A percentile compares a stretch with the other conserved stretches of the same genome.
phyloP scores from a whole-genome alignment of 2,797 vertebrate species.

The Centroberyx gerrardi region DNA sequence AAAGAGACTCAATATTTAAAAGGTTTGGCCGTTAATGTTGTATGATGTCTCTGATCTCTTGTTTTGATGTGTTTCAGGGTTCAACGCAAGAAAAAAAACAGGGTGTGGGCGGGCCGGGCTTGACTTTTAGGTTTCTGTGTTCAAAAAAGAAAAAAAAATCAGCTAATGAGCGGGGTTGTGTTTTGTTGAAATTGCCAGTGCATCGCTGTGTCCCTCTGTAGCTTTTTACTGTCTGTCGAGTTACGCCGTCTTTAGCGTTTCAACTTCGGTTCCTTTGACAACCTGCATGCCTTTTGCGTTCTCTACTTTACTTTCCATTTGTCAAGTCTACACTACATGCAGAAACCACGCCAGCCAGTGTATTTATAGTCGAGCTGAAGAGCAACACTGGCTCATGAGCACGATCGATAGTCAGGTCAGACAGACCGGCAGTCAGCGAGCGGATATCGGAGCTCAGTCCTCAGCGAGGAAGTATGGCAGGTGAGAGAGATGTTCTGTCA shows the following conservation, averaged over 20 bases:
- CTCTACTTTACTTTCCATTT: slow-evolving; percentile 35
- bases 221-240: slow-evolving; percentile 35
- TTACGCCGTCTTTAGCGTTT: slow-evolving; percentile 27
- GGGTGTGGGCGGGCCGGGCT: slow-evolving; percentile 13
- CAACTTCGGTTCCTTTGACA: slow-evolving; percentile 17
- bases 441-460: slow-evolving; percentile 48
- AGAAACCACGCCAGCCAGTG: slow-evolving; percentile 33
- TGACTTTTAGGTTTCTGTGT: slow-evolving; percentile 52
- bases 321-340: slow-evolving; percentile 60
- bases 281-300: slow-evolving; percentile 20
- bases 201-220: slow-evolving; percentile 52
- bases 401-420: slow-evolving; percentile 61
- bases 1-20: slow-evolving; percentile 89
- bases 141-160: slow-evolving; percentile 25
- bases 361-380: slow-evolving; percentile 58
- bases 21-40: slow-evolving; percentile 86
- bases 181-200: slow-evolving; percentile 39
- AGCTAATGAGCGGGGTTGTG: slow-evolving; percentile 36
- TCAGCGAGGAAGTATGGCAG: slow-evolving; percentile 60
- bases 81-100: not conserved
- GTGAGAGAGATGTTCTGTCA: slow-evolving; percentile 28
- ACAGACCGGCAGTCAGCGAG: slow-evolving; percentile 44
- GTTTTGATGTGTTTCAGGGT: slow-evolving; percentile 49
- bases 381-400: slow-evolving; percentile 52
- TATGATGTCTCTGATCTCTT: slow-evolving; percentile 63